Evolutionary conservation across 2,113 vertebrate genomes (phyloP).

Genomic region (Abramis brama): DNA sequence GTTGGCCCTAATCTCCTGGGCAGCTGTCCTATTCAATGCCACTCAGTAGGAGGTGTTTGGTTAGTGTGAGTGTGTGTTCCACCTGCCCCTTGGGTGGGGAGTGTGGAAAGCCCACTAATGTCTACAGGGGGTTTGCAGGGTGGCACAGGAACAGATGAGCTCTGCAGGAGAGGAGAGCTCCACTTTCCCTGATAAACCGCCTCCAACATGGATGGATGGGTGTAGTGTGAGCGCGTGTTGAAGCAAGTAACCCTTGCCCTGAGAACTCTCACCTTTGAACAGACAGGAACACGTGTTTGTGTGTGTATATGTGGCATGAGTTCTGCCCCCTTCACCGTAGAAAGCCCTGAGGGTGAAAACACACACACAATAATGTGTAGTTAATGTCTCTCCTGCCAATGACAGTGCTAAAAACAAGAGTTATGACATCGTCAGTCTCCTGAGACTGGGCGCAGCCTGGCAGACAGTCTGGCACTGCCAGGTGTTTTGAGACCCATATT

Average conservation of each 20-base stretch:
- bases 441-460: slow-evolving; percentile 60
- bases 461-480: slow-evolving; percentile 32
- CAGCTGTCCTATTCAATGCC: slow-evolving; percentile 77
- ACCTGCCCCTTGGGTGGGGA: slow-evolving; percentile 60
- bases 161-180: slow-evolving; percentile 38
- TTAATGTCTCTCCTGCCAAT: background rate
- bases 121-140: slow-evolving; percentile 36
- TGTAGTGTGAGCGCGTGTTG: background rate
- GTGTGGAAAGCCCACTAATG: slow-evolving; percentile 32
- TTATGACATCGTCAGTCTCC: slow-evolving; percentile 46
- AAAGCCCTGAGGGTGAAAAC: background rate
- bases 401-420: background rate
- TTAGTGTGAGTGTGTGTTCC: slow-evolving; percentile 43
- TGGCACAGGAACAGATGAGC: slow-evolving; percentile 48
- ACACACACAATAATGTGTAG: background rate
- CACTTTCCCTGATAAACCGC: slow-evolving; percentile 30
- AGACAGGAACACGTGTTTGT: background rate
- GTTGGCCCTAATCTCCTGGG: slow-evolving; percentile 72
- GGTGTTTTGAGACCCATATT: slow-evolving; percentile 33
- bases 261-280: slow-evolving; percentile 18
- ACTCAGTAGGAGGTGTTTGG: slow-evolving; percentile 52
- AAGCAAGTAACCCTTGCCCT: background rate
- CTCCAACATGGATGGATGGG: background rate
- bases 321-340: background rate
- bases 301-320: background rate